Percentiles rank a stretch among this genome's conserved stretches.
These are phyloP conservation scores for Tipula lateralis DNA, from an alignment of 2,888 invertebrate species.

Conservation along the genomic window DNA sequence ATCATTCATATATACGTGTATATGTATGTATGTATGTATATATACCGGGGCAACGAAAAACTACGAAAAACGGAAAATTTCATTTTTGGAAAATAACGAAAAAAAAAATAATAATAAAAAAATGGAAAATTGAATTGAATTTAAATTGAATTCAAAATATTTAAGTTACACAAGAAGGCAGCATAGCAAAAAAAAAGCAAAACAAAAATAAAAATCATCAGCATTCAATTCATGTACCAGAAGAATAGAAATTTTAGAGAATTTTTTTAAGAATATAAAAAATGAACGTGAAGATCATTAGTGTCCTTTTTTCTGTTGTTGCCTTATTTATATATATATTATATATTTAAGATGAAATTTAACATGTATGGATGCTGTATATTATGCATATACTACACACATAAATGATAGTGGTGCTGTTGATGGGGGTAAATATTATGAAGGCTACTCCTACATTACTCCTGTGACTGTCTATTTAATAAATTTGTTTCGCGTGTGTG, in stretches of 20 bases:
- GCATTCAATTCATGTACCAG: slow-evolving; percentile 19
- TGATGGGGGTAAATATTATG: not conserved
- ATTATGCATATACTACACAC: not conserved
- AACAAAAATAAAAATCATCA: slow-evolving; percentile 19
- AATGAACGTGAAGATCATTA: slow-evolving; percentile 13
- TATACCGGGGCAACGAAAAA: slow-evolving; percentile 1
- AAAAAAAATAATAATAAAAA: not conserved
- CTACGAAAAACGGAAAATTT: slow-evolving; percentile 24
- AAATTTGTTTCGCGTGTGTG: not conserved
- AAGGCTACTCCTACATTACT: not conserved
- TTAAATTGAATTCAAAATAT: slow-evolving; percentile 13
- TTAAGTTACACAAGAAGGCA: slow-evolving; percentile 19
- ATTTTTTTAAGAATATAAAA: slow-evolving; percentile 1
- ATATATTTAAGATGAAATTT: not conserved
- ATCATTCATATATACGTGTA: not conserved
- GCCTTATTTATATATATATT: not conserved
- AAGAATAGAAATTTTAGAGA: slow-evolving; percentile 24
- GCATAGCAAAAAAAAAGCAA: not conserved
- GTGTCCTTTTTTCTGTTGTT: slow-evolving; percentile 3
- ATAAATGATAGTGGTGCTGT: not conserved
- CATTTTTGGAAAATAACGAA: not conserved
- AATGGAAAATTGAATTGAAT: slow-evolving; percentile 7
- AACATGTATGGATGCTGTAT: not conserved
- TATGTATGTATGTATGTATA: not conserved
- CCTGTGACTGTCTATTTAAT: not conserved